Conservation (phyloP, 2,888 invertebrate species). For the Heliothis peltigera region DNA sequence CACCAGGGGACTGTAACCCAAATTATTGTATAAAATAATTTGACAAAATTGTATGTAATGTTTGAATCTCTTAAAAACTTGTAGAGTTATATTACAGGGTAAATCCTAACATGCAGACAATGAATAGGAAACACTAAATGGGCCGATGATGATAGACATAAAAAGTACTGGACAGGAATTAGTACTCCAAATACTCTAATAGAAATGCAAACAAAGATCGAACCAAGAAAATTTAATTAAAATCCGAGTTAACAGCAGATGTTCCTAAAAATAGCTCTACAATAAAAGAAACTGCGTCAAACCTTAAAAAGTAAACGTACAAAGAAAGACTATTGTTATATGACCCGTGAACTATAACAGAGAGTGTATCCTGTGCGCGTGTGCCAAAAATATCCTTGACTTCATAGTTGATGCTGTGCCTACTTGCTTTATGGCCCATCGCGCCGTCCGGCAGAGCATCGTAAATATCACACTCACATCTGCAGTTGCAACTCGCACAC, state of each 20-base stretch:
- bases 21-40: background rate
- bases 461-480: conserved; percentile 80
- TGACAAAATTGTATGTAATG: too few species aligned
- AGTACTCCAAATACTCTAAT: too few species aligned
- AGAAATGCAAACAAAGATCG: background rate
- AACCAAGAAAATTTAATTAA: background rate
- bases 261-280: conserved; percentile 17
- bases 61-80: too few species aligned
- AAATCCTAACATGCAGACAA: too few species aligned
- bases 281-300: conserved; percentile 24
- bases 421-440: conserved; percentile 85
- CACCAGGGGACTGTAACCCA: background rate
- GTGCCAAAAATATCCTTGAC: conserved; percentile 86
- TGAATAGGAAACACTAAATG: too few species aligned
- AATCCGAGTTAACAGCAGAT: conserved; percentile 9
- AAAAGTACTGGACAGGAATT: too few species aligned
- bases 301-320: conserved; percentile 33
- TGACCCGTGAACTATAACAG: conserved; percentile 74
- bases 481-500: conserved; percentile 71
- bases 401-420: conserved; percentile 76
- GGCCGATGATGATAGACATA: too few species aligned
- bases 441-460: conserved; percentile 80
- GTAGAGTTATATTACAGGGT: too few species aligned
- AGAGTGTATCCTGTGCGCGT: conserved; percentile 71
- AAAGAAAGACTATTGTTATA: conserved; percentile 58